Base-by-base conservation (phyloP, 1,140 invertebrate species). In the Tachypleus tridentatus region DNA sequence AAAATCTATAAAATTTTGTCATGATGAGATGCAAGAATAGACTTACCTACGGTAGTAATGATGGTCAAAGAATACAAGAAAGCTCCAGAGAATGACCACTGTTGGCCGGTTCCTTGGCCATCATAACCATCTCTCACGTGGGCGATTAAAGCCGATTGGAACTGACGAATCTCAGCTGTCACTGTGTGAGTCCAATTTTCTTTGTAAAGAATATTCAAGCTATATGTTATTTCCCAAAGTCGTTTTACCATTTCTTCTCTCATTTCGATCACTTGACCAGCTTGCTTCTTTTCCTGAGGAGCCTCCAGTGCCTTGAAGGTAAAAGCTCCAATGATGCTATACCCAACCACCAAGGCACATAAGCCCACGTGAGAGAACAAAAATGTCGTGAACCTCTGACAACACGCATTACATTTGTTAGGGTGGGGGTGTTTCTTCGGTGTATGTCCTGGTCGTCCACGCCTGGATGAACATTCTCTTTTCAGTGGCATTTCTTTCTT, bases 281-380 rank as follows among this genome's bases (percentile, higher is more conserved):
- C 67, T 82, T 79, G 74, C 62, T 72, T 63, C 77, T 77, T 48
- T 81, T 86, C 73, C 82, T 82, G 72, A 80, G 85, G 79, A 56
- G 86, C 87, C 80, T 96, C 92, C 57, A 95, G 88, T 29, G 88
- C 86, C 57, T 93, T 80, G 74, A 97, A 97, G 70, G 96, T 88
- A 73, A 96, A 89, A 53, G 91, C 93, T 7, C 93, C 93, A 56
- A 87, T 85, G 57, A 94, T 87, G 10, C 87, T 91, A 76, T 97
- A 97, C 8, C 89, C 88, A 58, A 97, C 86, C 57, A 97, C 89
- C 57, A 96, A 82, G 61, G 86, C 86, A 68, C 92, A 89, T 66
- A 97, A 87, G 49, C 93, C 93, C 5, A 96, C 86, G 78, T 95
- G 93, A 75, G 89, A 94, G 79, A 96, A 97, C 77, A 95, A 83